Conservation (phyloP, 64 coral and sea anemone species). For the Montipora sp. region DNA sequence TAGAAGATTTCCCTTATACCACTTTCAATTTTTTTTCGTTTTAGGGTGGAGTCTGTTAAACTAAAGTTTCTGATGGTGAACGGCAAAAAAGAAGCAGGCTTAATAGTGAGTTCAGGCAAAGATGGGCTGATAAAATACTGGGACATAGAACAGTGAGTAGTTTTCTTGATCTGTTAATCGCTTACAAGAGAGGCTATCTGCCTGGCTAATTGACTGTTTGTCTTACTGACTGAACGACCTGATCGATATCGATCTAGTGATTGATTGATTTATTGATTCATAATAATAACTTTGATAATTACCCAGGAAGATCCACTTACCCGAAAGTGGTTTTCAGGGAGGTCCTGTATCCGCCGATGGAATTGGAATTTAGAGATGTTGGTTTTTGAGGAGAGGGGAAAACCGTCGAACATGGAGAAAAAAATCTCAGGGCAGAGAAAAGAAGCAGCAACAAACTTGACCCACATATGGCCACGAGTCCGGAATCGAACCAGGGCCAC, state of each 20-base stretch:
- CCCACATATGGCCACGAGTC: too few species aligned
- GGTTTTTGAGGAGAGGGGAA: too few species aligned
- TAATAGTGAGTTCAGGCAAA: slow-evolving; percentile 94
- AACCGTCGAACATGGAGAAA: too few species aligned
- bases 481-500: too few species aligned
- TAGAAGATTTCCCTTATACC: not conserved
- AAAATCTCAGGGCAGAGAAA: too few species aligned
- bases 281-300: too few species aligned
- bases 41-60: slow-evolving; percentile 87
- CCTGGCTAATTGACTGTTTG: not conserved
- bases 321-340: too few species aligned
- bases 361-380: too few species aligned
- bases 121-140: slow-evolving; percentile 95
- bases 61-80: slow-evolving; percentile 86
- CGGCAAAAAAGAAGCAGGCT: slow-evolving; percentile 82
- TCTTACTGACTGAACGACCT: not conserved
- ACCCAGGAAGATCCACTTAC: too few species aligned
- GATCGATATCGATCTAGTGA: not conserved
- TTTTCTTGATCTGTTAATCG: not conserved
- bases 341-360: too few species aligned
- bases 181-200: not conserved
- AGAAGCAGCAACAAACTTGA: too few species aligned
- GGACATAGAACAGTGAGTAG: slow-evolving; percentile 89
- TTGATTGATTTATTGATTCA: not conserved
- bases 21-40: not conserved